Base-by-base conservation (phyloP, 2,888 invertebrate genomes). In the Meganola albula region DNA sequence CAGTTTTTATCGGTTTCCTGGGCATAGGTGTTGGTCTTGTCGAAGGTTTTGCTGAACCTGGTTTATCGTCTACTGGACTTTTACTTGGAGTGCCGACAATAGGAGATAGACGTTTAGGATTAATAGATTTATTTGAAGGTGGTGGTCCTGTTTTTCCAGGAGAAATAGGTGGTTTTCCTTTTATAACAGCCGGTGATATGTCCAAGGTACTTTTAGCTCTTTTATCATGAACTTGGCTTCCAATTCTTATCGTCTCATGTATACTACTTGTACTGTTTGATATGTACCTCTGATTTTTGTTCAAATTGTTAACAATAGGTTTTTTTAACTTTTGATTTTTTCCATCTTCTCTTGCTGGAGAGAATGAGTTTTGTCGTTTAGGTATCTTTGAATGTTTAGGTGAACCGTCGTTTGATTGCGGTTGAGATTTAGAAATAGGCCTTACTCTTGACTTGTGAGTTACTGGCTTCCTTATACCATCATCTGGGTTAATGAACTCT, bases 41-140 rank as follows among this genome's bases (percentile, higher is more conserved):
- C 4, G 70, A 53, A 12, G 68, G 63, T 57, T 68, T 76, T 5
- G 76, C 70, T 21, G 79, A 71, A 26, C 55, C 55, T 25, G 77
- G 67, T 47, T 83, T 84, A 31, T 78, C 75, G 40, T 79, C 83
- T 16, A 58, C 51, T n/a, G 84, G 85, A 54, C 78, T 86, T 64
- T 86, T 87, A 36, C 71, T 87, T 14, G 87, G 87, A 5, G 87
- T 87, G 1, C 86, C 84, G 22, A 84, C 85, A 13, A 87, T 87
- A 3, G 87, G 87, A 6, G 87, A 87, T 2, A 87, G 58, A 27
- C 87, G 63, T 66, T 87, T 87, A 7, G 85, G 53, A 34, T 80
- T 86, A 2, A 86, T 76, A 10, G 69, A 48, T 50, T 66, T 82
- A 25, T 86, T 84, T 0, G 83, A 74, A 22, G 87, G 86, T 1